A percentile compares a stretch with the other conserved stretches of the same genome.
phyloP scores from a whole-genome alignment of 1,140 invertebrate species.

The Agraylea sexmaculata region DNA sequence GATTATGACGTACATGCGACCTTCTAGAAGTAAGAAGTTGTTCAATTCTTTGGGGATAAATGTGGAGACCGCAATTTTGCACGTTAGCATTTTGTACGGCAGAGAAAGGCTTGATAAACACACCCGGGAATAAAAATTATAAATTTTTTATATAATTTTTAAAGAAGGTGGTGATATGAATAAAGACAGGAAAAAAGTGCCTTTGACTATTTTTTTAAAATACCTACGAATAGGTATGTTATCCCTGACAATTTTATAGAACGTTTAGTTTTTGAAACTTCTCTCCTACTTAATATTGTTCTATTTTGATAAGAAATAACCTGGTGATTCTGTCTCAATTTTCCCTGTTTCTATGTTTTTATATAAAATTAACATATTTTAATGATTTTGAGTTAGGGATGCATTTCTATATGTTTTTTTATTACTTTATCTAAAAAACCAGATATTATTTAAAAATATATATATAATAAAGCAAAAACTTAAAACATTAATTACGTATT shows the following conservation, averaged over 20 bases:
- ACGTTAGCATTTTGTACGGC: constrained; percentile 16
- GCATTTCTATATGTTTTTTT: no score
- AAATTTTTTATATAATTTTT: constrained; percentile 15
- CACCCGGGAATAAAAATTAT: constrained; percentile 1
- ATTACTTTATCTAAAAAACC: no score
- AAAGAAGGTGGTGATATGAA: background rate
- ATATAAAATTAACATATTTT: no score
- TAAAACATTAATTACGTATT: no score
- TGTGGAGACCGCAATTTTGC: constrained; percentile 21
- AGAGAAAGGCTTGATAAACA: constrained; percentile 2
- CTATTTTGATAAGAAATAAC: no score
- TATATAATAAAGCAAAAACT: no score
- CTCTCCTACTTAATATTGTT: no score
- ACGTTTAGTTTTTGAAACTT: no score
- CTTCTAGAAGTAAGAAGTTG: background rate
- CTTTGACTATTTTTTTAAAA: background rate
- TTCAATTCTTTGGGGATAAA: constrained; percentile 19
- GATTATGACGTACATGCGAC: background rate
- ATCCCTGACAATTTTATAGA: constrained; percentile 1
- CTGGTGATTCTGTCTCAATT: no score
- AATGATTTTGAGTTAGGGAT: no score
- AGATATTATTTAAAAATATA: no score
- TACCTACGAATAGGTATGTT: background rate
- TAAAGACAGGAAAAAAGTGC: background rate
- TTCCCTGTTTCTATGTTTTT: no score